A percentile compares a stretch with the other conserved stretches of the same genome.
Evolutionary conservation across 2,113 vertebrate genomes (phyloP).

Genomic region (Pao palembangensis): DNA sequence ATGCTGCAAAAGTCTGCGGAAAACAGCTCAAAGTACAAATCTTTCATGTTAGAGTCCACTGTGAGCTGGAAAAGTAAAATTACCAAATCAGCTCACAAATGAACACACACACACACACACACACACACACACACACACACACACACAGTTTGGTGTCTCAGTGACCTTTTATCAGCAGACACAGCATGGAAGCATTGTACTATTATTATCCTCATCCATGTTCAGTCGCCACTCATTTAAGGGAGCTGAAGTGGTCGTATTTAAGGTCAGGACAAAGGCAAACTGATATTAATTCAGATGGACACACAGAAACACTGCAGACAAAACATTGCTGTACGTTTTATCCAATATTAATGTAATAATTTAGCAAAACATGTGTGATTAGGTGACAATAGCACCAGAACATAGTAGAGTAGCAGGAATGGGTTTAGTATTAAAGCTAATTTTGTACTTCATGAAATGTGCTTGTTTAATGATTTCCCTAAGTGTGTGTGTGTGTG

Average conservation of each 20-base stretch:
- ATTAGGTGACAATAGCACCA: no score
- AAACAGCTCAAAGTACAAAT: no score
- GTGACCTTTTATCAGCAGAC: slow-evolving; percentile 41
- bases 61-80: background rate
- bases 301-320: no score
- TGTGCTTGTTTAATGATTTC: slow-evolving; percentile 33
- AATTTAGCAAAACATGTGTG: no score
- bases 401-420: no score
- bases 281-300: no score
- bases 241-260: slow-evolving; percentile 12
- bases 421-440: no score
- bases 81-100: background rate
- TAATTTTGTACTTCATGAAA: slow-evolving; percentile 15
- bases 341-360: background rate
- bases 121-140: background rate
- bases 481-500: slow-evolving; percentile 40
- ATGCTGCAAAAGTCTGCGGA: background rate
- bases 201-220: slow-evolving; percentile 32
- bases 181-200: slow-evolving; percentile 4
- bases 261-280: slow-evolving; percentile 1
- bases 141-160: slow-evolving; percentile 5
- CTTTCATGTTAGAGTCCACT: no score
- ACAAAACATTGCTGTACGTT: background rate
- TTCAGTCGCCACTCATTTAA: slow-evolving; percentile 8
- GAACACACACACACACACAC: background rate